Conservation (phyloP, 92 coral and sea anemone species). For the Epizoanthus scotinus region DNA sequence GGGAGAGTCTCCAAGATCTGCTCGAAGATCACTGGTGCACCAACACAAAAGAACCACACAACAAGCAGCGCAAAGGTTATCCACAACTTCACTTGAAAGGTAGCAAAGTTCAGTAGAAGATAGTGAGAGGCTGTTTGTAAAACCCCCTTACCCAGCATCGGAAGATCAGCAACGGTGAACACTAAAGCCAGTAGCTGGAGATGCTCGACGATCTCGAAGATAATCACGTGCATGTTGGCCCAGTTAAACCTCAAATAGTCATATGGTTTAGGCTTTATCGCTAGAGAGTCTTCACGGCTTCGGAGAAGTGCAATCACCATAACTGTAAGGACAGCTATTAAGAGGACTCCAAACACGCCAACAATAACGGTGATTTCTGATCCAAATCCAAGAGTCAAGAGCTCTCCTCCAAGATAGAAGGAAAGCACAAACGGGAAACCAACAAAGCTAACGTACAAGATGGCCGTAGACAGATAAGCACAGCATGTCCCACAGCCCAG, state of each 20-base stretch:
- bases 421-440: slow-evolving; percentile 85
- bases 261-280: slow-evolving; percentile 76
- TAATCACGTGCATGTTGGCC: slow-evolving; percentile 86
- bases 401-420: slow-evolving; percentile 61
- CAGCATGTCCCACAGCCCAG: slow-evolving; percentile 51
- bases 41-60: slow-evolving; percentile 89
- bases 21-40: slow-evolving; percentile 95
- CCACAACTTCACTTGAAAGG: slow-evolving; percentile 88
- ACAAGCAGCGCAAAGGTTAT: slow-evolving; percentile 72
- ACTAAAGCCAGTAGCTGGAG: slow-evolving; percentile 91
- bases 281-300: slow-evolving; percentile 49
- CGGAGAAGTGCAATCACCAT: slow-evolving; percentile 70
- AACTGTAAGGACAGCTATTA: slow-evolving; percentile 61
- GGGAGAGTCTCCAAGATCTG: slow-evolving; percentile 75
- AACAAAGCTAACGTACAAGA: slow-evolving; percentile 69
- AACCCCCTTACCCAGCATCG: slow-evolving; percentile 76
- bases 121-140: slow-evolving; percentile 76
- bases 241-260: slow-evolving; percentile 96
- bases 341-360: slow-evolving; percentile 67
- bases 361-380: slow-evolving; percentile 56
- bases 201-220: slow-evolving; percentile 90
- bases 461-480: slow-evolving; percentile 61
- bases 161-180: slow-evolving; percentile 72
- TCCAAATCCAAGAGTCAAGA: slow-evolving; percentile 54
- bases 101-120: slow-evolving; percentile 80